Evolutionary conservation across 2,113 vertebrate species (phyloP), one percentile per base, ranked within the genome.

Genomic region (Stercorarius parasiticus): DNA sequence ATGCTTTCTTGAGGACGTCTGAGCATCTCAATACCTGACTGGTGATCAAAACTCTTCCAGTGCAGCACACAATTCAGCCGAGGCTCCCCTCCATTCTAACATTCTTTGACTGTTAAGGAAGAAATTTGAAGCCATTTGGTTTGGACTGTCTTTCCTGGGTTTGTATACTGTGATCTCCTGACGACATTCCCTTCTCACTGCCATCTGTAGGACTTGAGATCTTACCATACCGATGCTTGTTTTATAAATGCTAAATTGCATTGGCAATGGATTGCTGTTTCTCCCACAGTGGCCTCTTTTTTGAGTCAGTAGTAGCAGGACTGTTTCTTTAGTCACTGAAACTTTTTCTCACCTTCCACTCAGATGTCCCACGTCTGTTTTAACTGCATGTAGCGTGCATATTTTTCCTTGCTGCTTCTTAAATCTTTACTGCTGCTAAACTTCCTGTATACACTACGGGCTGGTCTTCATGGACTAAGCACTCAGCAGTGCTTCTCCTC

Each of bases 1-100:
- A 29, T 0, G 66, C 73, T 19, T 34, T 27, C 70, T 49, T 3
- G n/a, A 25, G 59, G 6, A 10, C 3, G 0, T 4, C 45, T 5
- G 45, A 71, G 61, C 43, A 29, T 43, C 81, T 13, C 84, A 2
- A 22, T 3, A n/a, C 8, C 62, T 53, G 65, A 78, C 27, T 1
- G 2, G 43, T 0, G 18, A 50, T 12, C 71, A 13, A 26, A 80
- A 5, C 76, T 45, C 43, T 26, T 5, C 10, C 66, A 22, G 64
- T 3, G 25, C 67, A 36, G 45, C 59, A 29, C 0, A 2, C 53
- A 26, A 45, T 38, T 53, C 69, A 30, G 67, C 62, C 1, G 2
- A 18, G 53, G 56, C 53, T 58, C 36, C 69, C 21, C 29, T 72
- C 34, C 59, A 64, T 58, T 12, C 50, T 34, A 4, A 55, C 6